Conservation (phyloP, 2,113 vertebrate genomes). For the Syngnathus scovelli region DNA sequence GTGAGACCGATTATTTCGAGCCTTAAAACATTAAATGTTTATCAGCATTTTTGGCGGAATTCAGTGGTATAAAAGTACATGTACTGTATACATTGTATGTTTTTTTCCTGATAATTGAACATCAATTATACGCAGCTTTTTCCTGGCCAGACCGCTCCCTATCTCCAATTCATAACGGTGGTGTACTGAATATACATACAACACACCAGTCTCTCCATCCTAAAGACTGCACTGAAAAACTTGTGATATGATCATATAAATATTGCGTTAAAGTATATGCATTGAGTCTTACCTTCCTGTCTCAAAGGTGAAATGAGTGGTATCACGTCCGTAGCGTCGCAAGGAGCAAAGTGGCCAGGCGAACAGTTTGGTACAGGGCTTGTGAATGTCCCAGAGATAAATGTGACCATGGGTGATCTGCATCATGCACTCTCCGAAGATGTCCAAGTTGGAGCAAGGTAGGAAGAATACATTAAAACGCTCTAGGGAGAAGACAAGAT, state of each 20-base stretch:
- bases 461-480: constrained; percentile 92
- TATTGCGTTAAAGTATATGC: not conserved
- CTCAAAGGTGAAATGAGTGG: constrained; percentile 93
- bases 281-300: constrained; percentile 78
- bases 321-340: constrained; percentile 86
- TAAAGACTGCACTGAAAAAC: not conserved
- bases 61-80: too few relatives aligned
- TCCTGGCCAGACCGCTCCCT: too few relatives aligned
- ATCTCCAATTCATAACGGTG: too few relatives aligned
- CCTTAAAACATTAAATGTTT: too few relatives aligned
- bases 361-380: constrained; percentile 86
- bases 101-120: too few relatives aligned
- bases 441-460: constrained; percentile 89
- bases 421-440: constrained; percentile 93
- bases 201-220: not conserved
- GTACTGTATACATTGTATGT: too few relatives aligned
- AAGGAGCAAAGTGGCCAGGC: constrained; percentile 94
- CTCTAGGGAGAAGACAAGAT: constrained; percentile 63
- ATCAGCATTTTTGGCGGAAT: too few relatives aligned
- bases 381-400: constrained; percentile 96
- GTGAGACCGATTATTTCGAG: too few relatives aligned
- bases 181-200: not conserved
- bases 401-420: constrained; percentile 97
- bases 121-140: too few relatives aligned
- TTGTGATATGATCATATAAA: not conserved